These are phyloP conservation scores for Fulica atra DNA, from an alignment of 2,113 vertebrate genomes.

Conservation along the genomic window DNA sequence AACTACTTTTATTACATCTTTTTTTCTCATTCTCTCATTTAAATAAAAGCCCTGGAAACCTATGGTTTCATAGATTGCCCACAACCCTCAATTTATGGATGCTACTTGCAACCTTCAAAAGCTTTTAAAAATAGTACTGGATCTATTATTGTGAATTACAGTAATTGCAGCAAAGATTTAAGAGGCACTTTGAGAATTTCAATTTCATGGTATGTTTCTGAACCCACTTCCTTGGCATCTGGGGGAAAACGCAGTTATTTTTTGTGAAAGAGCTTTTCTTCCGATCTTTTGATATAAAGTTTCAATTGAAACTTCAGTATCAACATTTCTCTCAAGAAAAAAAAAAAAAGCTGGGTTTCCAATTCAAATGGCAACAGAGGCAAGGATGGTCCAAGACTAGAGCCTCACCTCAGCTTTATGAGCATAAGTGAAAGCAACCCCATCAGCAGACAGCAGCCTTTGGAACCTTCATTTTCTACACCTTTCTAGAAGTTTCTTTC, in stretches of 20 bases:
- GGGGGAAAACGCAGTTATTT: conserved; percentile 25
- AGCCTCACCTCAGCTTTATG: neutral
- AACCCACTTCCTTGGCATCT: conserved; percentile 62
- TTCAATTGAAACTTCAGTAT: conserved; percentile 48
- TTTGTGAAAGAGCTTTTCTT: conserved; percentile 70
- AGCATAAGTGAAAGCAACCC: neutral
- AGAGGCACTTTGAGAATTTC: conserved; percentile 78
- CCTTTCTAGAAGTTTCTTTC: neutral
- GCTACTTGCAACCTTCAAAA: conserved; percentile 78
- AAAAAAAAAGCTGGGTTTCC: conserved; percentile 37
- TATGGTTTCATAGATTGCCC: conserved; percentile 68
- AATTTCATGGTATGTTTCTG: conserved; percentile 67
- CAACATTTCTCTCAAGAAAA: conserved; percentile 43
- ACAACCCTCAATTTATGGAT: conserved; percentile 74
- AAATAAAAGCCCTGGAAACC: conserved; percentile 73
- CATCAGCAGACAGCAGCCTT: neutral
- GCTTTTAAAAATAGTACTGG: conserved; percentile 78
- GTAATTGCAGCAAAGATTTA: conserved; percentile 79
- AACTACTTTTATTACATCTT: conserved; percentile 59
- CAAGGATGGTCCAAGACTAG: neutral
- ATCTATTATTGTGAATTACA: conserved; percentile 80
- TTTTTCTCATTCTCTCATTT: conserved; percentile 69
- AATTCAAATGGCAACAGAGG: conserved; percentile 22
- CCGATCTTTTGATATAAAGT: conserved; percentile 51
- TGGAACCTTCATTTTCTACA: neutral